phyloP scores from a whole-genome alignment of 2,797 vertebrate species.

The Xenops minutus region DNA sequence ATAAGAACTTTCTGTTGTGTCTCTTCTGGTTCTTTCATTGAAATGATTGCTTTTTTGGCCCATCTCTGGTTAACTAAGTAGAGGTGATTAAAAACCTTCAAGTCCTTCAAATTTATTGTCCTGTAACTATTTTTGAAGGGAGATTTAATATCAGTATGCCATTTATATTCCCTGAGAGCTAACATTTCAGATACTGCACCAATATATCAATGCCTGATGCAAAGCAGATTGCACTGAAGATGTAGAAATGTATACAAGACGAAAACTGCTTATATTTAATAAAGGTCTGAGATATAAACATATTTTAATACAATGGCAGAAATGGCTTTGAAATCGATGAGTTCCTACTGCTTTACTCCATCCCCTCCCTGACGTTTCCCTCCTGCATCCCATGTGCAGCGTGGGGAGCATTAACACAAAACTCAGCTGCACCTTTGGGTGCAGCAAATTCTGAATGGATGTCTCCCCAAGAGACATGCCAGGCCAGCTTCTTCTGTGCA shows the following conservation, averaged over 20 bases:
- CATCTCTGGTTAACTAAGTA: conserved; percentile 49
- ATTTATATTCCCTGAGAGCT: conserved; percentile 74
- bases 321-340: conserved; percentile 2
- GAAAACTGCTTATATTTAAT: conserved; percentile 76
- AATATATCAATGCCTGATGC: conserved; percentile 72
- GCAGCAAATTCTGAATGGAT: neutral
- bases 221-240: conserved; percentile 77
- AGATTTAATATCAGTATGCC: conserved; percentile 70
- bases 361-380: neutral
- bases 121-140: conserved; percentile 70
- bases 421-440: neutral
- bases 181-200: conserved; percentile 68
- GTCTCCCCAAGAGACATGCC: neutral
- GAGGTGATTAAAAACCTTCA: conserved; percentile 60
- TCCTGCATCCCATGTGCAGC: neutral
- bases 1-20: conserved; percentile 3
- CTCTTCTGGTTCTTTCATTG: neutral
- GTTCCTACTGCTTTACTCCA: conserved; percentile 32
- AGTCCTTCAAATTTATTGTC: conserved; percentile 47
- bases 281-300: conserved; percentile 71
- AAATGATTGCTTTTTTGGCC: conserved; percentile 41
- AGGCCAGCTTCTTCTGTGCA: neutral
- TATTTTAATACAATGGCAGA: conserved; percentile 69
- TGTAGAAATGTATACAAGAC: conserved; percentile 74
- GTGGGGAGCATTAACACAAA: accelerated